Percentiles rank a stretch among this genome's conserved stretches.
Conservation (phyloP, 1,140 invertebrate species). For the Goniozus legneri region DNA sequence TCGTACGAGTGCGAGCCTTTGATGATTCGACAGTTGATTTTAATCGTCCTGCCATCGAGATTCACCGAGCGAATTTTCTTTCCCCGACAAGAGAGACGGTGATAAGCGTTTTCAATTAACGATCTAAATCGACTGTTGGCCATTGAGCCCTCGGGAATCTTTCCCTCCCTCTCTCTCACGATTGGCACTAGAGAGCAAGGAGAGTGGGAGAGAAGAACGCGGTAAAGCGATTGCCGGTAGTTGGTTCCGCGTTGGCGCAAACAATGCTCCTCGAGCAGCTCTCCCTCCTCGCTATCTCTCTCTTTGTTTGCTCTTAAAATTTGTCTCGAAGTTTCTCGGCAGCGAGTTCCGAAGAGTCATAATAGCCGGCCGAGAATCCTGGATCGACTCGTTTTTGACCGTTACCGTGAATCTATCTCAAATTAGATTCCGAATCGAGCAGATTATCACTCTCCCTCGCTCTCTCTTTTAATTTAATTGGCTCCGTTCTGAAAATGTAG, state of each 20-base stretch:
- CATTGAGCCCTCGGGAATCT: conserved; percentile 13
- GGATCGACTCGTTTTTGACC: too few relatives aligned
- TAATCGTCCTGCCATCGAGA: too few relatives aligned
- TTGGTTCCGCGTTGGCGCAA: not conserved
- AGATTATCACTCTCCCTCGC: too few relatives aligned
- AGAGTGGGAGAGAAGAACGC: not conserved
- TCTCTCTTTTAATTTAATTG: too few relatives aligned
- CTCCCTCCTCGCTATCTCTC: not conserved
- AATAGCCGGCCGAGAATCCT: too few relatives aligned
- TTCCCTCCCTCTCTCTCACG: not conserved
- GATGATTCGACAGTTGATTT: too few relatives aligned
- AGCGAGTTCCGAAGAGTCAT: too few relatives aligned
- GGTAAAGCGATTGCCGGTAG: not conserved
- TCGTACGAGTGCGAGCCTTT: not conserved
- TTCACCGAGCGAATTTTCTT: too few relatives aligned
- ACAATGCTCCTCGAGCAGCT: not conserved
- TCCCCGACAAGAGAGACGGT: too few relatives aligned
- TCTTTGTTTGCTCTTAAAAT: conserved; percentile 2
- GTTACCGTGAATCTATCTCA: too few relatives aligned
- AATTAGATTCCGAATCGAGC: too few relatives aligned
- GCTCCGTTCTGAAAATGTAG: too few relatives aligned
- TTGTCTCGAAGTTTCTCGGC: conserved; percentile 6
- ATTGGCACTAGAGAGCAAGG: not conserved
- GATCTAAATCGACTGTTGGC: conserved; percentile 25
- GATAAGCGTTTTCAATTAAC: conserved; percentile 32